These are phyloP conservation scores for Rosalia funebris DNA, from an alignment of 2,888 invertebrate species.

Conservation along the genomic window DNA sequence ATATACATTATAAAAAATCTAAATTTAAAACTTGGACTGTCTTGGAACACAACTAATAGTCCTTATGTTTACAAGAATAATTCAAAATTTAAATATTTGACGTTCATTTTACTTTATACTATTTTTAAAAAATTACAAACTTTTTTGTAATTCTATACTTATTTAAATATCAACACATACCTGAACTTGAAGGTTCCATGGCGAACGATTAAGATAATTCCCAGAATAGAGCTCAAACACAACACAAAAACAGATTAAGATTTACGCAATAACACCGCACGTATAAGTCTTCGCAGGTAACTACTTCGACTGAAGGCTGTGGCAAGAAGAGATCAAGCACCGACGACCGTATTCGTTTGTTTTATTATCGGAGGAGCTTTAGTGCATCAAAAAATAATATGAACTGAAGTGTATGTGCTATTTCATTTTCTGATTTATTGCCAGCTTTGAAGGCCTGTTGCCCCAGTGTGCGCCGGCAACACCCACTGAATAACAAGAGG, in stretches of 20 bases:
- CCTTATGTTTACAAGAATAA: background rate
- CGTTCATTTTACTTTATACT: background rate
- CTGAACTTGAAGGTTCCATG: background rate
- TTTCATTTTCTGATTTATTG: background rate
- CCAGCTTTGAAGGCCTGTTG: background rate
- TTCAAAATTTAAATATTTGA: background rate
- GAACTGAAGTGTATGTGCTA: background rate
- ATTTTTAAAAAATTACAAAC: background rate
- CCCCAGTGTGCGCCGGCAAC: background rate
- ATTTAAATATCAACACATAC: background rate
- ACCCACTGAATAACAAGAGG: too few species aligned
- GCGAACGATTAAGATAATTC: background rate
- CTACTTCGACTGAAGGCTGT: background rate
- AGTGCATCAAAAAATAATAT: background rate
- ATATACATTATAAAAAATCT: constrained; percentile 17
- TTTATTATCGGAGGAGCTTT: background rate
- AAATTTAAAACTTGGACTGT: background rate
- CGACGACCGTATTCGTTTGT: background rate
- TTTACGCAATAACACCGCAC: background rate
- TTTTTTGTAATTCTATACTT: background rate
- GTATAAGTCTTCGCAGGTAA: background rate
- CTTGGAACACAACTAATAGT: constrained; percentile 2
- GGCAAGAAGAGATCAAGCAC: background rate
- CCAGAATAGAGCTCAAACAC: background rate
- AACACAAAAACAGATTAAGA: background rate